Conservation (phyloP, 2,888 invertebrate species). For the Eubasilissa splendida region DNA sequence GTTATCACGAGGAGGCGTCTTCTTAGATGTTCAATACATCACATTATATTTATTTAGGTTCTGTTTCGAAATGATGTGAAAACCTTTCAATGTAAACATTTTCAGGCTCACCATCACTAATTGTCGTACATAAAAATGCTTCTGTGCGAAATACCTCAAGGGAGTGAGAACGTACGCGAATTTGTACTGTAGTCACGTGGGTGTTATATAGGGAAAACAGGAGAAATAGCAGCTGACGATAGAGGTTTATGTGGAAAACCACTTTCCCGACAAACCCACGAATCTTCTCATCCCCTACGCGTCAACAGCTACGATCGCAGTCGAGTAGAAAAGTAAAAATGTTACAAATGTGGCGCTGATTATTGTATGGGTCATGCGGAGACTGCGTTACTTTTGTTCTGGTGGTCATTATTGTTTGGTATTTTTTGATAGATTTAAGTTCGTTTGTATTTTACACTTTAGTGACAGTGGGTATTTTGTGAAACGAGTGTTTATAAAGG, state of each 20-base stretch:
- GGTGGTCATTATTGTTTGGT: no score
- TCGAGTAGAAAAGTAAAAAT: not conserved
- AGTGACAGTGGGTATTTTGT: no score
- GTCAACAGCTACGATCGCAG: not conserved
- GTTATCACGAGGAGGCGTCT: no score
- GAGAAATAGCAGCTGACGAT: slow-evolving; percentile 24
- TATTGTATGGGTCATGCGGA: no score
- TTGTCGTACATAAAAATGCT: not conserved
- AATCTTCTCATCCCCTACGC: not conserved
- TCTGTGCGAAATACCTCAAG: not conserved
- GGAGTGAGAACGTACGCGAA: slow-evolving; percentile 1
- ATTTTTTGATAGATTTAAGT: no score
- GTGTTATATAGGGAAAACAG: slow-evolving; percentile 1
- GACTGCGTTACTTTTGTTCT: no score
- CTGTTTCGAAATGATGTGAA: no score
- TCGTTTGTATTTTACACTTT: no score
- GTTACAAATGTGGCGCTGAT: not conserved
- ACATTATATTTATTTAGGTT: no score
- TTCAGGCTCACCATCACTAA: not conserved
- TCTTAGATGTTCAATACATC: no score
- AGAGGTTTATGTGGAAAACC: slow-evolving; percentile 27
- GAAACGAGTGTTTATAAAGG: no score
- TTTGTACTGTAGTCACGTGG: not conserved
- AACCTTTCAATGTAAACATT: no score
- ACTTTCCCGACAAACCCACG: slow-evolving; percentile 1